Evolutionary conservation across 2,888 invertebrate genomes (phyloP), one percentile per base, ranked within the genome.

Genomic region (Strigamia maritima): DNA sequence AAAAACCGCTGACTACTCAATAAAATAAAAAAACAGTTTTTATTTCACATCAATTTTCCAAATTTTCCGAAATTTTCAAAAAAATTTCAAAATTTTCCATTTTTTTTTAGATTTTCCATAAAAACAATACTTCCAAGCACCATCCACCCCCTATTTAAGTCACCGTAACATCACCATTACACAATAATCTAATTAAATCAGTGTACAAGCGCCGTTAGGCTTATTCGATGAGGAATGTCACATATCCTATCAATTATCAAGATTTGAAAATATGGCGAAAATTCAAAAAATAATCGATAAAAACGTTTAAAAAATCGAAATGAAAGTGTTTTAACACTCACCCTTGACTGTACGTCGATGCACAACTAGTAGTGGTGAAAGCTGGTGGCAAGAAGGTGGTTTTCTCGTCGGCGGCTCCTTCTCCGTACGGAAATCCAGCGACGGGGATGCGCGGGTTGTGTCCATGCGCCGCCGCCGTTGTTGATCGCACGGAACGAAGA

Each of bases 351-450:
- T 76, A 44, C 7, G 60, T 65, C 76, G 76, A 38, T 10, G 38
- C 10, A 31, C 76, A 26, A 38, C 76, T 76, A 10, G 40, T 26
- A 40, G n/a, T 26, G 28, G 75, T 65, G 60, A 65, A 75, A 40
- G 40, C 76, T 38, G 26, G 40, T 16, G 76, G 76, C 22, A 76
- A 24, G 76, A 76, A 76, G 19, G 76, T 40, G 31, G 76, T 76
- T 44, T 44, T 76, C 76, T 76, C 76, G 31, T 76, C 76, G 40
- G 76, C 19, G 14, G 44, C 22, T 26, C 76, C 76, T 76, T 76
- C 76, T 16, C 76, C 76, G 44, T 76, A 76, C 44, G 76, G 76
- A 19, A 76, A 76, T 3, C 76, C 76, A 38, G 76, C 76, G n/a
- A 76, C 76, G 76, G 76, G 8, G 38, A 76, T 44, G 26, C 38